Percentiles rank a stretch among this genome's conserved stretches.
These are phyloP conservation scores for Alloplasta piceator DNA, from an alignment of 2,888 invertebrate species.

Conservation along the genomic window DNA sequence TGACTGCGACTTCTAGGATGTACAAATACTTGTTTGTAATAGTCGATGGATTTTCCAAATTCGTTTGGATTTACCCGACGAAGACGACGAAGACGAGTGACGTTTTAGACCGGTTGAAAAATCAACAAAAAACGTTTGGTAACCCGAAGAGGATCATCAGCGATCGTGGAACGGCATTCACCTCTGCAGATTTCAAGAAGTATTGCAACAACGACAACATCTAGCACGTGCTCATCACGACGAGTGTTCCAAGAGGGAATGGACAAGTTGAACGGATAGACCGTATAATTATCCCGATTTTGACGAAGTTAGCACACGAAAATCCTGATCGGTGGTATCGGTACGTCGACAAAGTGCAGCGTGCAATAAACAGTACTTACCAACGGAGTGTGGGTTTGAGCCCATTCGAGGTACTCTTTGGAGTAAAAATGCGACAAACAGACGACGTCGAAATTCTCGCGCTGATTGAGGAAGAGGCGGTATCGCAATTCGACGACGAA, in stretches of 20 bases:
- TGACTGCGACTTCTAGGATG: slow-evolving; percentile 72
- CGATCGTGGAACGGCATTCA: too few species aligned
- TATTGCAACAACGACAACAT: too few species aligned
- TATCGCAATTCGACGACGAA: slow-evolving; percentile 38
- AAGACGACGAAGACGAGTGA: slow-evolving; percentile 72
- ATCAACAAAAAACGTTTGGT: slow-evolving; percentile 60
- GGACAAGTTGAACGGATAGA: too few species aligned
- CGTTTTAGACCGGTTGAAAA: slow-evolving; percentile 37
- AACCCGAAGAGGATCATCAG: too few species aligned
- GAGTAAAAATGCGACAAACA: slow-evolving; percentile 39
- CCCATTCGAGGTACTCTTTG: slow-evolving; percentile 42
- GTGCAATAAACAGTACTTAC: slow-evolving; percentile 22
- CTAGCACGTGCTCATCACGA: too few species aligned
- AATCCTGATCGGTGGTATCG: slow-evolving; percentile 44
- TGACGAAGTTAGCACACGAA: too few species aligned
- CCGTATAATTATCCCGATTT: too few species aligned
- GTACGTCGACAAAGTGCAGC: slow-evolving; percentile 37
- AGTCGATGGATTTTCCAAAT: slow-evolving; percentile 75
- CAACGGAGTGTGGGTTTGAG: slow-evolving; percentile 32
- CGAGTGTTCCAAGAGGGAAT: too few species aligned
- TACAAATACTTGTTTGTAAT: slow-evolving; percentile 74
- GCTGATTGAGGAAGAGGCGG: slow-evolving; percentile 18
- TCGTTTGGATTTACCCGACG: slow-evolving; percentile 74
- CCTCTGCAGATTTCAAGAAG: too few species aligned
- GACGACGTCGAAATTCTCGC: slow-evolving; percentile 9